Percentiles rank a stretch among this genome's conserved stretches.
Evolutionary conservation across 2,797 vertebrate genomes (phyloP).

Genomic region (Ceryle rudis): DNA sequence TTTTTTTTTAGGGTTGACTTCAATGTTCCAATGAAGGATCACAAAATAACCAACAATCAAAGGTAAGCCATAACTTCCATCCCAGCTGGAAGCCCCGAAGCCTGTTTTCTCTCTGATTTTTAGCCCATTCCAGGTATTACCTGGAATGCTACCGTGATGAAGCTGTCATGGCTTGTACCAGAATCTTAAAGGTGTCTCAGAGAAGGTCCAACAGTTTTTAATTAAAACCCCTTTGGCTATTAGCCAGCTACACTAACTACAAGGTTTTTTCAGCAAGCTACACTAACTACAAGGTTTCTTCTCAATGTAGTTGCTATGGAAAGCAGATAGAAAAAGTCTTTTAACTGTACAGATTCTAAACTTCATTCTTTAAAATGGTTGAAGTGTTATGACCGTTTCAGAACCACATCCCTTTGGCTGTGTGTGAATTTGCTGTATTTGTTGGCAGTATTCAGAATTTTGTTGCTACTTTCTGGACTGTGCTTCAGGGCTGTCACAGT

Average conservation of each 20-base stretch:
- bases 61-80: constrained; percentile 82
- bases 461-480: background rate
- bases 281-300: background rate
- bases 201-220: background rate
- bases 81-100: background rate
- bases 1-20: constrained; percentile 90
- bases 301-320: background rate
- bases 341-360: background rate
- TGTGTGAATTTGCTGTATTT: background rate
- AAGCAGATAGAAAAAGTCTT: background rate
- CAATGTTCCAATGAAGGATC: constrained; percentile 99
- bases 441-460: background rate
- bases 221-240: background rate
- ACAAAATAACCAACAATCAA: constrained; percentile 98
- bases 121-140: background rate
- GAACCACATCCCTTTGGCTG: background rate
- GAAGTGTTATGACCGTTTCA: background rate
- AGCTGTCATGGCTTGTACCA: background rate
- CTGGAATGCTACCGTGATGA: background rate
- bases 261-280: background rate
- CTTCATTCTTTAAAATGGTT: background rate
- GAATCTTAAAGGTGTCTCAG: background rate
- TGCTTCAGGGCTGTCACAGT: background rate
- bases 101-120: background rate
- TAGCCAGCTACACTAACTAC: background rate